phyloP scores from a whole-genome alignment of 2,113 vertebrate species.

The Daphoenositta chrysoptera region DNA sequence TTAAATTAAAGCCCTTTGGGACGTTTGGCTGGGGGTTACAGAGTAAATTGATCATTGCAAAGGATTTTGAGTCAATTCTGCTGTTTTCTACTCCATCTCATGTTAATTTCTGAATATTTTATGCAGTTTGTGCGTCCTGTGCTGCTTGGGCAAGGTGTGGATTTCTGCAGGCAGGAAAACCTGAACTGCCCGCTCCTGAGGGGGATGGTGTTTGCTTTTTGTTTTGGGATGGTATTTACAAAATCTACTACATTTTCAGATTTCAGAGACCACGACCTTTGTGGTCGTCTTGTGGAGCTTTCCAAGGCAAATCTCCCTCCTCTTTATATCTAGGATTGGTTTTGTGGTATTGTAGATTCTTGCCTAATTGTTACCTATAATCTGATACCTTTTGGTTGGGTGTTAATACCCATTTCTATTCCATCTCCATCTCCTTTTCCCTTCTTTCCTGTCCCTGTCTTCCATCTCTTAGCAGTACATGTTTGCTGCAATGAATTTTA shows the following conservation, averaged over 20 bases:
- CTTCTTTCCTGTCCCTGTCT: neutral
- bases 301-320: too few relatives aligned
- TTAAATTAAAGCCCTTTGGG: neutral
- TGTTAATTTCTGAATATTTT: neutral
- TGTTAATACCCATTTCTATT: neutral
- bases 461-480: neutral
- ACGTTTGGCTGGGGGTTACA: neutral
- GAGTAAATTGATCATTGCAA: fast-evolving
- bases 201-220: neutral
- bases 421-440: neutral
- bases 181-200: fast-evolving
- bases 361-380: neutral
- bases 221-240: neutral
- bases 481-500: neutral
- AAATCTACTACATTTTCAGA: neutral
- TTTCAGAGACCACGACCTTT: neutral
- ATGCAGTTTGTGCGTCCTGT: fast-evolving
- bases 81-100: fast-evolving
- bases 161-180: neutral
- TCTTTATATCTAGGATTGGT: neutral
- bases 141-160: neutral
- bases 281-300: neutral
- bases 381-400: neutral
- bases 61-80: neutral
- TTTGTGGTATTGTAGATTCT: neutral